Conservation (phyloP, 2,797 vertebrate genomes). For the Aplochiton taeniatus region DNA sequence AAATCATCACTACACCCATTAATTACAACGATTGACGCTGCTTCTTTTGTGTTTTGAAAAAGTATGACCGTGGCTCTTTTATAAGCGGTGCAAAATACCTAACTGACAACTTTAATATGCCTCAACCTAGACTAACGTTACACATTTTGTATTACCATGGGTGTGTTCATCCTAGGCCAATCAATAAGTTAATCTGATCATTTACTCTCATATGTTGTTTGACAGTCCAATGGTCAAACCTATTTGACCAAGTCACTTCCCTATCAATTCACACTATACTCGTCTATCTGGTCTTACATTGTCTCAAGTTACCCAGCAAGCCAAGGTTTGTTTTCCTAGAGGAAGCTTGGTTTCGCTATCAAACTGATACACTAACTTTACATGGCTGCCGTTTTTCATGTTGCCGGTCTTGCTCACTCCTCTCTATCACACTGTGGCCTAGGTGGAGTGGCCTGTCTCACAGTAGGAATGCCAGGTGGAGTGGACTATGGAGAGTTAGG, state of each 20-base stretch:
- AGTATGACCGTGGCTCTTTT: too few species aligned
- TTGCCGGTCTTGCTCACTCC: neutral
- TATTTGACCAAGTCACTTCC: neutral
- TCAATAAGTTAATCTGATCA: neutral
- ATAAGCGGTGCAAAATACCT: too few species aligned
- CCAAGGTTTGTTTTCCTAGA: too few species aligned
- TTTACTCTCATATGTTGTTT: neutral
- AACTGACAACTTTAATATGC: too few species aligned
- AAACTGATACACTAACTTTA: too few species aligned
- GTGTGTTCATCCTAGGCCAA: neutral
- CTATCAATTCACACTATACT: neutral
- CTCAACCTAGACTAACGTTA: too few species aligned
- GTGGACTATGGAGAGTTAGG: constrained; percentile 79
- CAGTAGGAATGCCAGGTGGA: constrained; percentile 74
- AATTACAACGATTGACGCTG: too few species aligned
- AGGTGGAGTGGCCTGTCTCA: constrained; percentile 33
- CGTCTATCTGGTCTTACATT: neutral
- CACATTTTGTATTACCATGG: too few species aligned
- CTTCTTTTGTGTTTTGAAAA: too few species aligned
- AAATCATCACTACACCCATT: too few species aligned
- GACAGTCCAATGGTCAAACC: constrained; percentile 1
- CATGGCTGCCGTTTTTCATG: neutral
- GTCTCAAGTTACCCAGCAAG: neutral
- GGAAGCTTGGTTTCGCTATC: too few species aligned
- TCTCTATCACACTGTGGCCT: constrained; percentile 10